Base-by-base conservation (phyloP, 2,888 invertebrate species). In the Conus canariensis region DNA sequence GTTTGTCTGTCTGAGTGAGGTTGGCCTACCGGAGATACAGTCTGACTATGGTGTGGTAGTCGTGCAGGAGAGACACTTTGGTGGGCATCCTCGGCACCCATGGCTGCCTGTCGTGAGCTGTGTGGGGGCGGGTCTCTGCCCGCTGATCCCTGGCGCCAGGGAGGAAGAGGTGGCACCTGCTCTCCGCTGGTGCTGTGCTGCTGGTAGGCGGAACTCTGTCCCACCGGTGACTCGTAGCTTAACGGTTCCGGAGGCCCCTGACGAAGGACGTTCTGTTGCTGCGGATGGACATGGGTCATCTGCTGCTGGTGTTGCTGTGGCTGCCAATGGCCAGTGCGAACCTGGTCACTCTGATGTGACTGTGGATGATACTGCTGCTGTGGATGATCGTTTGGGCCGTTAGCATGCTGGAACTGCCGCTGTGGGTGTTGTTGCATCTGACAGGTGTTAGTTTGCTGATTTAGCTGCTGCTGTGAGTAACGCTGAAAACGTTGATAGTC, bases 131-230 rank as follows among this genome's bases (percentile, higher is more conserved):
- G 14, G 14, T 85, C 60, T 67, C 64, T 67, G 45, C 45, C 25
- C 1, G 16, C 25, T 8, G 45, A 16, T 4, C 86, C 86, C 67
- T 86, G 86, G 4, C 86, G 64, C 86, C 86, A 86, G 3, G 86
- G 86, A n/a, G 86, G 86, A 30, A 86, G 19, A 25, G 67, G 86
- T 45, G 86, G 30, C 10, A 85, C 14, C 25, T 19, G 59, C 85
- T 85, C 85, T 12, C 85, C 60, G 60, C 85, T 85, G 14, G 7
- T 58, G n/a, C 9, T 14, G 58, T 85, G 64, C 85, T 45, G 30
- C 45, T 45, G 19, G 12, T 67, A 87, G 5, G 19, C 14, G 67
- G 87, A 9, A 8, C 25, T 19, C 16, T n/a, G 70, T 56, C n/a
- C 45, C 10, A 2, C 19, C 25, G 14, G 87, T 45, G 87, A 22